Conservation (phyloP, 2,888 invertebrate species). For the Augiades crinisus region DNA sequence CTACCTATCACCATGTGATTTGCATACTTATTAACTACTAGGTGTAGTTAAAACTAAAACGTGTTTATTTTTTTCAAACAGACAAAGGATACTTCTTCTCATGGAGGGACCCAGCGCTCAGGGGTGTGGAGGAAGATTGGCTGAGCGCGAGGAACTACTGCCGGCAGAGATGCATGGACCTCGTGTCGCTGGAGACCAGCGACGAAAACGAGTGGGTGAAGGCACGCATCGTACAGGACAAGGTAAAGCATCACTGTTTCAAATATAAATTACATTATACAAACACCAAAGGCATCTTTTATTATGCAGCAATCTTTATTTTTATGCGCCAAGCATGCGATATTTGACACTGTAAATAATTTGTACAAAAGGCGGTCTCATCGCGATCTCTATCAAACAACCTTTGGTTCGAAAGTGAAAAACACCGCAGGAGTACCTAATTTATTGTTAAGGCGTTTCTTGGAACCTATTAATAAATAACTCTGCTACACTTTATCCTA, state of each 20-base stretch:
- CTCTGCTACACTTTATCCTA: no score
- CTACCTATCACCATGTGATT: background rate
- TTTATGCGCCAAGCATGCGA: no score
- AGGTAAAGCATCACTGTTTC: no score
- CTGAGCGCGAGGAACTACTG: slow-evolving; percentile 92
- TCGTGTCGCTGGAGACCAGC: slow-evolving; percentile 91
- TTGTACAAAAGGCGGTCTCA: no score
- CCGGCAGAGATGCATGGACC: slow-evolving; percentile 94
- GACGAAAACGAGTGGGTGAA: slow-evolving; percentile 94
- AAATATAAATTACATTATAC: slow-evolving; percentile 37
- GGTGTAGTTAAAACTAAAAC: no score
- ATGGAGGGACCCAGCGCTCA: slow-evolving; percentile 89
- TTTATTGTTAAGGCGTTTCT: no score
- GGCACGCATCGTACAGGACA: slow-evolving; percentile 87
- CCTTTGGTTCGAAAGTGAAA: no score
- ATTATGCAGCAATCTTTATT: background rate
- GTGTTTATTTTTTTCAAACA: slow-evolving; percentile 46
- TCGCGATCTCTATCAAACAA: no score
- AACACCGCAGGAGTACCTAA: no score
- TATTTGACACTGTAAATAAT: no score
- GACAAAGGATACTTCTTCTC: slow-evolving; percentile 93
- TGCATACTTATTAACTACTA: no score
- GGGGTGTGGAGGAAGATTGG: slow-evolving; percentile 91
- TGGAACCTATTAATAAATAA: no score
- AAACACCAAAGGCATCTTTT: background rate